A percentile compares a stretch with the other conserved stretches of the same genome.
phyloP scores from a whole-genome alignment of 2,113 vertebrate species.

The Aramus guarauna region DNA sequence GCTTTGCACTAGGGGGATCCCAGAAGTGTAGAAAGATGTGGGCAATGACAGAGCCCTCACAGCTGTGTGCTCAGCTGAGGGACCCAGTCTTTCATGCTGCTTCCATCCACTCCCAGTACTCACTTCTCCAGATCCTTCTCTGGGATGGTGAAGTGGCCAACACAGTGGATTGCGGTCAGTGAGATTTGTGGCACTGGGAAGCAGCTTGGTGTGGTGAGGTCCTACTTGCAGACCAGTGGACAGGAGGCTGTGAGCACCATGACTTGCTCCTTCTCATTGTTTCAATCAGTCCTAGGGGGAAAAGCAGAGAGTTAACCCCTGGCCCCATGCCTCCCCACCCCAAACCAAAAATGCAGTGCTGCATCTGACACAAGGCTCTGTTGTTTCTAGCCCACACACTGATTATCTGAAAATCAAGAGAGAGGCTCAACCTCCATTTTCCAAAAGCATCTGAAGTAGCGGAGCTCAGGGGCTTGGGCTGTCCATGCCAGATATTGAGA shows the following conservation, averaged over 20 bases:
- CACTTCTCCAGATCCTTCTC: conserved; percentile 74
- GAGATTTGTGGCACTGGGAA: conserved; percentile 75
- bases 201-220: conserved; percentile 81
- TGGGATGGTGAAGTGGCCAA: conserved; percentile 77
- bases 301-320: background rate
- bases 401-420: background rate
- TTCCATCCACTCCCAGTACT: conserved; percentile 30
- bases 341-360: background rate
- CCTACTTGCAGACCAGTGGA: conserved; percentile 82
- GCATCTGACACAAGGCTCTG: background rate
- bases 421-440: background rate
- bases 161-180: conserved; percentile 60
- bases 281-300: conserved; percentile 80
- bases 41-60: background rate
- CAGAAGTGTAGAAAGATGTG: background rate
- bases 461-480: background rate
- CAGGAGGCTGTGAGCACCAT: conserved; percentile 71
- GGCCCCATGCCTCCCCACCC: background rate
- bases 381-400: background rate
- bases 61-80: background rate
- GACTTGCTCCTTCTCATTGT: conserved; percentile 83
- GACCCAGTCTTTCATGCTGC: background rate
- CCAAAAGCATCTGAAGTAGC: background rate
- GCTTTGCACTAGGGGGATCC: background rate
- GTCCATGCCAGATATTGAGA: background rate